A percentile compares a stretch with the other conserved stretches of the same genome.
Conservation (phyloP, 2,888 invertebrate species). For the Xestia xanthographa region DNA sequence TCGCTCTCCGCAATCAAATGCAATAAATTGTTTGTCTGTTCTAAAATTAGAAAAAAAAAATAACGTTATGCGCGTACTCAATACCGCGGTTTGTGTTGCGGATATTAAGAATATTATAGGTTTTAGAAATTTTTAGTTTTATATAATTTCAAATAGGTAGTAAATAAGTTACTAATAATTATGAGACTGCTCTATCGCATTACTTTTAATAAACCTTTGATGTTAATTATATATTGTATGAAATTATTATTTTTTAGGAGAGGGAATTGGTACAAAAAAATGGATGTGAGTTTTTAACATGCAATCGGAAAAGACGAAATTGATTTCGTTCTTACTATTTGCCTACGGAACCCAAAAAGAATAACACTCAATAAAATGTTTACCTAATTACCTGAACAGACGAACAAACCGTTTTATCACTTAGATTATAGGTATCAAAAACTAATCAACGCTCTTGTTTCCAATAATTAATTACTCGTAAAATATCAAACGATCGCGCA, state of each 20-base stretch:
- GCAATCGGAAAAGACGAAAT: not conserved
- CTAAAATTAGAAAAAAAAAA: constrained; percentile 71
- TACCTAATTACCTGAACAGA: constrained; percentile 1
- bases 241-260: not conserved
- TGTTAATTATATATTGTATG: not conserved
- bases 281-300: not conserved
- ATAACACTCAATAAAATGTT: not conserved
- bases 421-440: constrained; percentile 11
- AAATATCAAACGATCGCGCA: constrained; percentile 43
- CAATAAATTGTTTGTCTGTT: constrained; percentile 69
- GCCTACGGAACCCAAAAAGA: not conserved
- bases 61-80: constrained; percentile 57
- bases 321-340: not conserved
- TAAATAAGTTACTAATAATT: not conserved
- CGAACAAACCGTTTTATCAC: not conserved
- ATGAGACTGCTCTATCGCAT: not conserved
- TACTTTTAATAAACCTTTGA: not conserved
- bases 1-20: constrained; percentile 72
- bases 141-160: not conserved
- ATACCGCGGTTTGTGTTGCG: constrained; percentile 40
- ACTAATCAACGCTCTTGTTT: constrained; percentile 33
- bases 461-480: constrained; percentile 34
- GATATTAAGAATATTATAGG: constrained; percentile 9
- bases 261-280: not conserved
- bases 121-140: not conserved